These are phyloP conservation scores for Chrysocyon brachyurus DNA, from an alignment of 2,797 vertebrate genomes.

Conservation along the genomic window DNA sequence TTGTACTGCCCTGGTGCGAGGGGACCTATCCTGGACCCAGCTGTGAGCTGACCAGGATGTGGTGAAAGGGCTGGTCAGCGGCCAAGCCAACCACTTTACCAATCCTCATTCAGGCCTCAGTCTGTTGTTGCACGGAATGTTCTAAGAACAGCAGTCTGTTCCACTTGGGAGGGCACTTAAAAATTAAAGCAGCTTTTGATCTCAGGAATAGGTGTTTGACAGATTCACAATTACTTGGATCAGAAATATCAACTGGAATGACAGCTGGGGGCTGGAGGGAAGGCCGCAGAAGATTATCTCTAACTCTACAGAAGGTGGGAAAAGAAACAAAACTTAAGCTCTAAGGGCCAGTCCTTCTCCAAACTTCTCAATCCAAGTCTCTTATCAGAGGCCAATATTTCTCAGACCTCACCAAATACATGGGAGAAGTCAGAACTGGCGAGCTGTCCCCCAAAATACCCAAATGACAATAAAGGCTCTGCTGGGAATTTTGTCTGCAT, in stretches of 20 bases:
- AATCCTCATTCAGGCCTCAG: background rate
- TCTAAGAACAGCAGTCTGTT: background rate
- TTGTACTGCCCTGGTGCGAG: background rate
- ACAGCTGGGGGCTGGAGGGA: background rate
- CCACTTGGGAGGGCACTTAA: background rate
- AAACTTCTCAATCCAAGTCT: background rate
- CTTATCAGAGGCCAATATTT: conserved; percentile 13
- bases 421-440: background rate
- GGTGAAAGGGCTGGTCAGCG: background rate
- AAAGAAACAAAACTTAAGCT: background rate
- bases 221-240: background rate
- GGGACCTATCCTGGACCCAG: background rate
- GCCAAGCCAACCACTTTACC: background rate
- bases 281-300: background rate
- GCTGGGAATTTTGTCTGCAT: background rate
- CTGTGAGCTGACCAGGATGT: background rate
- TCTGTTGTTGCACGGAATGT: background rate
- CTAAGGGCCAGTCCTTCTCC: background rate
- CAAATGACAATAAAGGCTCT: background rate
- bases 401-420: background rate
- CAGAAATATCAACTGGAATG: background rate
- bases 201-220: background rate
- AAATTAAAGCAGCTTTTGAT: background rate
- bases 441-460: background rate
- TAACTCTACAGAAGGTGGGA: background rate